phyloP scores from a whole-genome alignment of 2,113 vertebrate species.

The Sorex araneus region DNA sequence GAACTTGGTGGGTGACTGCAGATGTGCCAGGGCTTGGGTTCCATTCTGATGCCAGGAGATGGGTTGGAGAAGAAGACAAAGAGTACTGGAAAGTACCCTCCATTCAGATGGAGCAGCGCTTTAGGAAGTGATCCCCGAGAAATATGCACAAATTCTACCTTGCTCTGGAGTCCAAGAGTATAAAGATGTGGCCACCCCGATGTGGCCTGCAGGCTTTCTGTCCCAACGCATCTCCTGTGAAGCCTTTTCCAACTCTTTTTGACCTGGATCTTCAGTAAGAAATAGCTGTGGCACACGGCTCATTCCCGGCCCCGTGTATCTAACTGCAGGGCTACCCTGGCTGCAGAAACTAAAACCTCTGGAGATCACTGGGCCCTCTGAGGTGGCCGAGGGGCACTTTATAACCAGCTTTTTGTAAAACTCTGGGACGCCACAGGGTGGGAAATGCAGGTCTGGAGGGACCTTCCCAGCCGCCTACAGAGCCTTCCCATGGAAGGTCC shows the following conservation, averaged over 20 bases:
- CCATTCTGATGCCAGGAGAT: not conserved
- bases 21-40: too few relatives aligned
- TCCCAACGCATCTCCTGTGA: not conserved
- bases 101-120: too few relatives aligned
- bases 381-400: not conserved
- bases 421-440: not conserved
- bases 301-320: too few relatives aligned
- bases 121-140: too few relatives aligned
- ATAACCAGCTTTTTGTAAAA: constrained; percentile 34
- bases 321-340: too few relatives aligned
- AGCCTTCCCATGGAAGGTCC: not conserved
- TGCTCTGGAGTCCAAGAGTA: not conserved
- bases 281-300: not conserved
- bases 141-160: constrained; percentile 10
- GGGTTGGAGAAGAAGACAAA: not conserved
- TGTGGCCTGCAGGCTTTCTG: not conserved
- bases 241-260: constrained; percentile 19
- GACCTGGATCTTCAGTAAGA: constrained; percentile 55
- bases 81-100: not conserved
- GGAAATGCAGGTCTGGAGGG: constrained; percentile 29
- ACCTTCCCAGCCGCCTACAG: not conserved
- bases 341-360: too few relatives aligned
- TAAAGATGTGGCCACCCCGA: not conserved
- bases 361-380: too few relatives aligned
- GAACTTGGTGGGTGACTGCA: constrained; percentile 58